A percentile compares a stretch with the other conserved stretches of the same genome.
Evolutionary conservation across 2,797 vertebrate genomes (phyloP).

Genomic region (Vireo griseus): DNA sequence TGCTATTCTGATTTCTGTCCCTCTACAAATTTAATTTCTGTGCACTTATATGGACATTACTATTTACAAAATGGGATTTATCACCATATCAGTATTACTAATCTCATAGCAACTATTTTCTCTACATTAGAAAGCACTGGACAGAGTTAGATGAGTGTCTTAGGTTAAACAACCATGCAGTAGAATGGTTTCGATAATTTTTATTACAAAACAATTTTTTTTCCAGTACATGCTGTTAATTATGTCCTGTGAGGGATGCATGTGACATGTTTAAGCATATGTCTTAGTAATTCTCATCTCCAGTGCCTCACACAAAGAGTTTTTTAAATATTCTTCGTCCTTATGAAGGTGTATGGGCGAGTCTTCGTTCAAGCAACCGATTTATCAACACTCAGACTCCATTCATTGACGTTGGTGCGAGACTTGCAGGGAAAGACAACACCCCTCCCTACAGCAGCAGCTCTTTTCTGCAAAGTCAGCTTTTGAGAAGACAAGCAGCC

Average conservation of each 20-base stretch:
- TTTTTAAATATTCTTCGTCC: slow-evolving; percentile 47
- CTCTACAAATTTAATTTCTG: not conserved
- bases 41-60: not conserved
- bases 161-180: not conserved
- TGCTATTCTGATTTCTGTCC: not conserved
- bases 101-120: not conserved
- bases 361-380: slow-evolving; percentile 92
- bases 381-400: slow-evolving; percentile 82
- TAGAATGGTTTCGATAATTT: not conserved
- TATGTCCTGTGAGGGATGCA: not conserved
- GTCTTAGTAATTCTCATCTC: not conserved
- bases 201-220: not conserved
- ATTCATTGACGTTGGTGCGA: slow-evolving; percentile 83
- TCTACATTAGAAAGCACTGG: not conserved
- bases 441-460: slow-evolving; percentile 77
- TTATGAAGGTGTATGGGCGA: slow-evolving; percentile 92
- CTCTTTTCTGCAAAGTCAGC: slow-evolving; percentile 86
- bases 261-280: not conserved
- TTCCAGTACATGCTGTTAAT: not conserved
- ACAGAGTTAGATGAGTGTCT: not conserved
- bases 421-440: slow-evolving; percentile 90
- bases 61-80: not conserved
- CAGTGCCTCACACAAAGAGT: not conserved
- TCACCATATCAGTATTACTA: not conserved
- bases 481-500: slow-evolving; percentile 90